Base-by-base conservation (phyloP, 2,888 invertebrate genomes). In the Hymenopus coronatus region DNA sequence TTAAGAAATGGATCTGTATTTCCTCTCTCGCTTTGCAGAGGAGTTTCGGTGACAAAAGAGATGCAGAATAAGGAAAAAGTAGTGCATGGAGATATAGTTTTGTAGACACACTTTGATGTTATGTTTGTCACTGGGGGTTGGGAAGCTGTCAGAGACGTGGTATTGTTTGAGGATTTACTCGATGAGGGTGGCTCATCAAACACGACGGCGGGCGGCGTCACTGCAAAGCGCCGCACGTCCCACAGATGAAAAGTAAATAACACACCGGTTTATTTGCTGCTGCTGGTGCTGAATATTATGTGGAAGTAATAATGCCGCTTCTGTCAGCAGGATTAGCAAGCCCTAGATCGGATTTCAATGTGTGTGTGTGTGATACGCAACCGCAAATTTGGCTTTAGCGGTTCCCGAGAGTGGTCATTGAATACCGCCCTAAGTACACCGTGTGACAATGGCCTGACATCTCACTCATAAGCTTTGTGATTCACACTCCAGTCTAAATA, bases 131-230 rank as follows among this genome's bases (percentile, higher is more conserved):
- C 27, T 28, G 81, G 46, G 86, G 70, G 54, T 28, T 20, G 85
- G 9, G 28, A 25, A 85, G 85, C 85, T 85, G 85, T 85, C 85
- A 85, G 40, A 27, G 27, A 46, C 27, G 81, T 81, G 25, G 70
- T 28, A 86, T 86, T 86, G 86, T 86, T 86, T 86, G 86, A 86
- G 86, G 86, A 86, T 86, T 86, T 86, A 28, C 46, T n/a, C 81
- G 86, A 28, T 46, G 46, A 28, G 85, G 46, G 85, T 85, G 70
- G 81, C 54, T 86, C 86, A 81, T 86, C 86, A 86, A 86, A 81
- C 86, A 70, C 86, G 86, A 81, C 54, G 54, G 85, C 25, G 20
- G 54, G 20, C 54, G 54, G 54, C 54, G 54, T 70, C 20, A 70
- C 54, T 70, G 54, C 54, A 70, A 70, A 70, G 54, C 54, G 54